These are phyloP conservation scores for Lerema accius DNA, from an alignment of 1,140 invertebrate genomes.

Conservation along the genomic window DNA sequence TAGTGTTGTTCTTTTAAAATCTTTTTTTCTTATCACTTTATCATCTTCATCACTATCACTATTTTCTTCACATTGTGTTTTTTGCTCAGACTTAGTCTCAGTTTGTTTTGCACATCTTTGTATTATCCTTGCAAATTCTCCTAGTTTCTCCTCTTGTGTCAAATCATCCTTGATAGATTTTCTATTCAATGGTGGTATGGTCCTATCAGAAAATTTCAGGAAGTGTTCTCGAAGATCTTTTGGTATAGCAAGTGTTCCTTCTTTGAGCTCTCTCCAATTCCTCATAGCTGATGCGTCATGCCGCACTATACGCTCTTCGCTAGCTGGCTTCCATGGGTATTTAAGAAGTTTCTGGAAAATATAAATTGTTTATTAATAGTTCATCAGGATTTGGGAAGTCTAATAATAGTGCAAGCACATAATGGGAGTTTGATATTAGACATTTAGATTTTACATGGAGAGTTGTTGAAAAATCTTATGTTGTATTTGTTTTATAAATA, in stretches of 20 bases:
- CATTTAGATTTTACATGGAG: no score
- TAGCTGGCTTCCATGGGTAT: conserved; percentile 85
- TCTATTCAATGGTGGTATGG: conserved; percentile 72
- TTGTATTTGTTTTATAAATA: no score
- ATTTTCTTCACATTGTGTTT: conserved; percentile 35
- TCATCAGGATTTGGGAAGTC: no score
- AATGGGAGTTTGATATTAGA: no score
- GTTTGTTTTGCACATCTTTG: conserved; percentile 59
- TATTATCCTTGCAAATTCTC: conserved; percentile 75
- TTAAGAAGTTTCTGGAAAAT: conserved; percentile 84
- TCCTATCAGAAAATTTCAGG: conserved; percentile 85
- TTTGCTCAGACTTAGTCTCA: conserved; percentile 42
- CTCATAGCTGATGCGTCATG: conserved; percentile 86
- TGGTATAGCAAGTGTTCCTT: conserved; percentile 80
- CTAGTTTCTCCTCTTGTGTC: conserved; percentile 58
- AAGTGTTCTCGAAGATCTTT: conserved; percentile 83
- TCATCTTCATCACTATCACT: conserved; percentile 40
- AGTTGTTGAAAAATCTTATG: no score
- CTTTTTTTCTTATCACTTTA: conserved; percentile 39
- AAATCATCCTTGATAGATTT: conserved; percentile 67
- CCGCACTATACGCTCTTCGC: conserved; percentile 80
- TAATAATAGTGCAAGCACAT: no score
- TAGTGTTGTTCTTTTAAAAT: conserved; percentile 58
- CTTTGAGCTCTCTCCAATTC: conserved; percentile 86
- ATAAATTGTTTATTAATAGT: no score